Evolutionary conservation across 2,888 invertebrate genomes (phyloP), one percentile per base, ranked within the genome.

Genomic region (Pherbina coryleti): DNA sequence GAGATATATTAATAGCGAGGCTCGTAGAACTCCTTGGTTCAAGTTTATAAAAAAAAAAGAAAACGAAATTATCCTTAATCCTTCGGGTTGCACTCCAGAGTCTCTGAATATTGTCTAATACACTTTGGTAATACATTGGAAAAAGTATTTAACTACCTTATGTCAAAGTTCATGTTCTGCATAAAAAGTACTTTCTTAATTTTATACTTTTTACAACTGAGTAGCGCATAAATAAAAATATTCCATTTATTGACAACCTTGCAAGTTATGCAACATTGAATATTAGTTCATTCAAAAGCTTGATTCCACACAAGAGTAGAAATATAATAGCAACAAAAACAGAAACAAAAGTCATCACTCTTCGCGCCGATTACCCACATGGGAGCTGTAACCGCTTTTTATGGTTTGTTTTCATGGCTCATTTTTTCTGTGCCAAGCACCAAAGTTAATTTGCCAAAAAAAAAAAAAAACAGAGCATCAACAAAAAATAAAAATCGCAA

Each of bases 351-450:
- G 19, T 3, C 70, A 70, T 70, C 60, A 76, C 62, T 76, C 77
- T 73, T 49, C 55, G 80, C 74, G 71, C 73, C 83, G 86, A 89
- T 89, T 87, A 87, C 88, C 86, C 89, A 89, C 89, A 89, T 88
- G 89, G 89, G 89, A 89, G 89, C 88, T 87, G 88, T 89, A 89
- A 88, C 88, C 89, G 85, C 89, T 85, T 87, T 87, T 87, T 87
- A 87, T 86, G 87, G 86, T 86, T 87, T 87, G 85, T 85, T 86
- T 84, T 83, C 83, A 82, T 83, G 84, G 82, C 84, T 84, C 84
- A 83, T 82, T 55, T 76, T 74, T 72, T 72, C 77, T 80, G 69
- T 79, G 74, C 76, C 71, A 34, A 76, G 79, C 62, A 17, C 25
- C 25, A 22, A 72, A 71, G 78, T 73, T 73, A 79, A 79, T 79